Conservation (phyloP, 2,797 vertebrate species). For the Enteromius afrohamiltoni region DNA sequence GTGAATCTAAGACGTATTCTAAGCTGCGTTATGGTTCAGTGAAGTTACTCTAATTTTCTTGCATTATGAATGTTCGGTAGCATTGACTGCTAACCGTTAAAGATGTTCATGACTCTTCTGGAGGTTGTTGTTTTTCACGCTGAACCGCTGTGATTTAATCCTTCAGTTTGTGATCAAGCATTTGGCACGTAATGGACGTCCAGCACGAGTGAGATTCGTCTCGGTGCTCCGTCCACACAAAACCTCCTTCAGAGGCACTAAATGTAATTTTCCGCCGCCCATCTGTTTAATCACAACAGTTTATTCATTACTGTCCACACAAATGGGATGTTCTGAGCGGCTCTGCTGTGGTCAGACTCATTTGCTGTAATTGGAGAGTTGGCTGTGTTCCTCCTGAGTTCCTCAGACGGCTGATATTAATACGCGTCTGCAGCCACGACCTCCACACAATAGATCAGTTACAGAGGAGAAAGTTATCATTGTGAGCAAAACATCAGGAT, state of each 20-base stretch:
- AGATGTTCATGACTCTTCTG: constrained; percentile 42
- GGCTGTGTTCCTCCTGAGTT: constrained; percentile 48
- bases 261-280: constrained; percentile 36
- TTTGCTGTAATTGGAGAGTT: constrained; percentile 57
- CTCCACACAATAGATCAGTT: constrained; percentile 43
- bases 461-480: constrained; percentile 29
- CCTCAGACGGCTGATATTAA: constrained; percentile 26
- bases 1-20: neutral
- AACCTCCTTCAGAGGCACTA: constrained; percentile 12
- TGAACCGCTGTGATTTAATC: constrained; percentile 25
- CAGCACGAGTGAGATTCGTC: neutral
- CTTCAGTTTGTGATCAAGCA: neutral
- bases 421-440: neutral
- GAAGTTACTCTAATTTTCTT: neutral
- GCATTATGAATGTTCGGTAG: constrained; percentile 34
- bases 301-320: constrained; percentile 54
- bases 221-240: neutral
- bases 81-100: constrained; percentile 4
- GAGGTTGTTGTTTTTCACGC: constrained; percentile 51
- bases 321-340: constrained; percentile 48
- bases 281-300: constrained; percentile 53
- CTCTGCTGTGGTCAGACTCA: constrained; percentile 53
- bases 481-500: constrained; percentile 22
- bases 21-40: neutral
- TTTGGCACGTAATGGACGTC: constrained; percentile 4